Base-by-base conservation (phyloP, 2,113 vertebrate genomes). In the Barnardius zonarius region DNA sequence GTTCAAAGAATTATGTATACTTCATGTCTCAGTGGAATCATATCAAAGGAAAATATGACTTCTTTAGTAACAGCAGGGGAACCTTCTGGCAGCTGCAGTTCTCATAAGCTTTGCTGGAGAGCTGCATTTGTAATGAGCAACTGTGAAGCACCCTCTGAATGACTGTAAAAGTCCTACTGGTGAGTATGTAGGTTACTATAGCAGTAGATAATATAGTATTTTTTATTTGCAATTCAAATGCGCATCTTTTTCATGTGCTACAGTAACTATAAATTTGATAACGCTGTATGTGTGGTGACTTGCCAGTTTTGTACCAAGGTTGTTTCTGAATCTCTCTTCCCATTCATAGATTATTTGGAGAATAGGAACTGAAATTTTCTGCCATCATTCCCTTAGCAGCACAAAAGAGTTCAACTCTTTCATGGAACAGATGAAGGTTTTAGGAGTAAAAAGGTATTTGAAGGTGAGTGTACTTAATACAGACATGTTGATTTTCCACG, bases 341-440 rank as follows among this genome's bases (percentile, higher is more conserved):
- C 23, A 1, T 86, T 92, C 51, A 96, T 19, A 99, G 99, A 90
- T 98, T 6, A 96, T 98, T 96, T 99, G 99, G 99, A 98, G 98
- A 97, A 78, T 99, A 31, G 98, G 98, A 95, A 97, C 96, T 33
- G 99, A 99, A 97, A 98, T 99, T 95, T 95, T 99, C 20, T 98
- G 98, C 77, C 98, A 99, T 94, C 98, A 98, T 94, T 98, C 98
- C 11, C 98, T 96, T 23, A 97, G 98, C 95, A 98, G 30, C 8
- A 30, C 98, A 70, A 98, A 98, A 35, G 98, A 98, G 64, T 98
- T 99, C 92, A 99, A 83, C 86, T 93, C 80, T 88, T 98, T 99
- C 93, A 98, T 98, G 35, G 98, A 99, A 85, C 97, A 96, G 49
- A 98, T 99, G 97, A 99, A 99, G 96, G 98, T 98, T 92, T 96